These are phyloP conservation scores for Pogonocichla stellata DNA, from an alignment of 2,113 vertebrate species.

Conservation along the genomic window DNA sequence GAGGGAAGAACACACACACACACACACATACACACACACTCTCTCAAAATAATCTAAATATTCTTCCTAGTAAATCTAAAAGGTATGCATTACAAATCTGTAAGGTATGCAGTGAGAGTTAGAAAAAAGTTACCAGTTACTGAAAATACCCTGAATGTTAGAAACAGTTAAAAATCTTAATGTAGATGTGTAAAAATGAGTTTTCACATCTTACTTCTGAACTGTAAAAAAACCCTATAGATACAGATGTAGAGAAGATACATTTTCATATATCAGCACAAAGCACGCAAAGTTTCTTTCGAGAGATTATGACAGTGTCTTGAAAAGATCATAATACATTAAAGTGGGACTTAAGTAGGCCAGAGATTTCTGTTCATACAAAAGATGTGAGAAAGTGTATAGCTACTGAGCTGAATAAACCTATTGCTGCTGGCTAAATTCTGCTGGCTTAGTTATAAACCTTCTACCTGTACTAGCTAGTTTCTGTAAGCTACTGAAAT, in stretches of 20 bases:
- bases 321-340: conserved; percentile 37
- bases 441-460: conserved; percentile 50
- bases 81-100: not conserved
- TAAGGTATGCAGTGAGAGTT: not conserved
- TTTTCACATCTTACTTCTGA: not conserved
- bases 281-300: conserved; percentile 3
- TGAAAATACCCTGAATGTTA: conserved; percentile 43
- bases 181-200: conserved; percentile 45
- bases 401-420: conserved; percentile 35
- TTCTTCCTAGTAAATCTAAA: not conserved
- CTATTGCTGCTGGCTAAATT: conserved; percentile 17
- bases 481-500: conserved; percentile 39
- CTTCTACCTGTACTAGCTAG: conserved; percentile 32
- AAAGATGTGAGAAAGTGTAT: not conserved
- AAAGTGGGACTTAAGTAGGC: conserved; percentile 49
- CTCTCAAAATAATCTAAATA: not conserved
- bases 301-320: conserved; percentile 38
- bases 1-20: not conserved
- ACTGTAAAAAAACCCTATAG: not conserved
- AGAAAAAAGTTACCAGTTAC: not conserved
- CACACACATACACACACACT: too few species aligned
- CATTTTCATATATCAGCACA: conserved; percentile 40
- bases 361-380: conserved; percentile 40
- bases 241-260: not conserved
- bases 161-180: conserved; percentile 18